Base-by-base conservation (phyloP, 2,888 invertebrate genomes). In the Hetaerina titia region DNA sequence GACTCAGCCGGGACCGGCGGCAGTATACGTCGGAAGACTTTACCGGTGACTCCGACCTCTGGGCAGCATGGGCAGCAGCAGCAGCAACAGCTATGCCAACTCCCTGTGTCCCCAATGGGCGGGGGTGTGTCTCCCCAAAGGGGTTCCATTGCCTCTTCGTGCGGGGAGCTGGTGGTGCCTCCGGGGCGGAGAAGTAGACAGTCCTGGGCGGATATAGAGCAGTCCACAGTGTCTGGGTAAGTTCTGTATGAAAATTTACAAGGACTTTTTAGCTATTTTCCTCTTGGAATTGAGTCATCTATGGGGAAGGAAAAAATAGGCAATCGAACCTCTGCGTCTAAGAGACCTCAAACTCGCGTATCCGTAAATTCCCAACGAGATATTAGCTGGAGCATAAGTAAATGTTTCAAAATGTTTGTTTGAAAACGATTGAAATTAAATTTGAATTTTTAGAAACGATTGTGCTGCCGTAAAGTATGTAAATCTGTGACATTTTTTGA, bases 201-300 rank as follows among this genome's bases (percentile, higher is more conserved):
- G 69, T 98, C 98, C 69, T 98, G 98, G 98, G 98, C 98, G 15
- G 98, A 98, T 97, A 98, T 98, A 95, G 98, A 98, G 96, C 98
- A 98, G 96, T 98, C 98, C 95, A 98, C 98, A 90, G 98, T 98
- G 96, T 98, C 98, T 13, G 98, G 98, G 98, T 98, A 97, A 98
- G 95, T 95, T 89, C 95, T 95, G 94, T 81, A 56, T 88, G 17
- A 19, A 45, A n/a, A 87, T 87, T 6, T 31, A 45, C 45, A 2
- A 45, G 45, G 2, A 45, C 45, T 45, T 45, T 45, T 45, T 45
- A 45, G 45, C 45, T 4, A 4, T 45, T 45, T 45, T 45, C 45
- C 45, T 45, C 45, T 4, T 45, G 4, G 45, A 45, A 2, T 45
- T 45, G 45, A 4, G 45, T 45, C 45, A 45, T 45, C 45, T 2